These are phyloP conservation scores for Psilopogon haemacephalus DNA, from an alignment of 2,113 vertebrate species.

Conservation along the genomic window DNA sequence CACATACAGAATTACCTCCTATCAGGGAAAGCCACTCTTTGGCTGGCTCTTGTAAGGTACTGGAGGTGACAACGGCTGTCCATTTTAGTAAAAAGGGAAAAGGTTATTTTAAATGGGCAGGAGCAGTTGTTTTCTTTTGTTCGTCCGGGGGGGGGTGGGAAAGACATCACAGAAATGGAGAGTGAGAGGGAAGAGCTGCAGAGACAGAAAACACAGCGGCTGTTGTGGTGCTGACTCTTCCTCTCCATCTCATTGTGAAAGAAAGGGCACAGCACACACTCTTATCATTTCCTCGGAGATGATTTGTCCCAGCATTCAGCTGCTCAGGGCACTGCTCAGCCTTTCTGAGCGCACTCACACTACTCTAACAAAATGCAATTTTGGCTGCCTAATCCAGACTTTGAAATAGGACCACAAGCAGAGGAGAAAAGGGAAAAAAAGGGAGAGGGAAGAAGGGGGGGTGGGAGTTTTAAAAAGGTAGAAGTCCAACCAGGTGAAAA, in stretches of 20 bases:
- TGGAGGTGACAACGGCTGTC: constrained; percentile 15
- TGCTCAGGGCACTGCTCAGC: not conserved
- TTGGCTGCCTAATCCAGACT: not conserved
- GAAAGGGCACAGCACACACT: not conserved
- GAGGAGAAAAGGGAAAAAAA: not conserved
- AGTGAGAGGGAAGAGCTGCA: not conserved
- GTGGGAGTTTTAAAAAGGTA: not conserved
- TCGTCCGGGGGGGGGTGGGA: not conserved
- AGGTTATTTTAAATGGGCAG: constrained; percentile 46
- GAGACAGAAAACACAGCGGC: constrained; percentile 1
- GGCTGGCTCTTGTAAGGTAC: not conserved
- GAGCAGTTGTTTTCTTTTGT: constrained; percentile 38
- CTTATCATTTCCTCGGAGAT: constrained; percentile 23
- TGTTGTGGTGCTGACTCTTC: constrained; percentile 32
- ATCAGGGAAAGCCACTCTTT: not conserved
- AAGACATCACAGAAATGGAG: not conserved
- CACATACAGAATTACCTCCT: not conserved
- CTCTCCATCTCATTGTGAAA: constrained; percentile 13
- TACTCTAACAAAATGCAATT: not conserved
- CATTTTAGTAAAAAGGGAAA: constrained; percentile 31
- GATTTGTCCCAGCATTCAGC: not conserved
- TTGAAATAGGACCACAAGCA: not conserved
- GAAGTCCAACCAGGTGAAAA: not conserved
- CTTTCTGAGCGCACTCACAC: not conserved
- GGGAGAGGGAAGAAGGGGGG: not conserved